These are phyloP conservation scores for Pteropus alecto DNA, from an alignment of 2,113 vertebrate species.

Conservation along the genomic window DNA sequence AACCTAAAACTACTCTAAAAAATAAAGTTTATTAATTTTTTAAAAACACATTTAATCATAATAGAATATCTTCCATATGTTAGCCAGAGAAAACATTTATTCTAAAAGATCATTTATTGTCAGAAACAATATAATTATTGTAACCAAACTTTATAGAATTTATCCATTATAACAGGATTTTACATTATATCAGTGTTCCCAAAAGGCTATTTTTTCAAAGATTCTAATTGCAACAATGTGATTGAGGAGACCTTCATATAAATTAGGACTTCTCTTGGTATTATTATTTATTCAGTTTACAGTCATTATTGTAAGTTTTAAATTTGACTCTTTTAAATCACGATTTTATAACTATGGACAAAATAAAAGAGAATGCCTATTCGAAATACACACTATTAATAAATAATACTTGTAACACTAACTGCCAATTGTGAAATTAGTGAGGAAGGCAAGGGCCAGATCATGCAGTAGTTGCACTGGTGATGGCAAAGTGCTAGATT, in stretches of 20 bases:
- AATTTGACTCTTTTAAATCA: slow-evolving; percentile 9
- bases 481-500: background rate
- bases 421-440: background rate
- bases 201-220: background rate
- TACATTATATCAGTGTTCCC: slow-evolving; percentile 16
- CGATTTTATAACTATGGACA: background rate
- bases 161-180: slow-evolving; percentile 17
- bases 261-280: slow-evolving; percentile 25
- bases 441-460: background rate
- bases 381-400: slow-evolving; percentile 21
- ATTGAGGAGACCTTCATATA: background rate
- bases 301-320: slow-evolving; percentile 22
- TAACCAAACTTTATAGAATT: background rate
- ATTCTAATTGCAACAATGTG: slow-evolving; percentile 23
- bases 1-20: slow-evolving; percentile 25
- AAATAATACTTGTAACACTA: slow-evolving; percentile 7
- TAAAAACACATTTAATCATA: background rate
- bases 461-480: background rate
- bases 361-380: slow-evolving; percentile 5
- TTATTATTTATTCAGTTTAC: slow-evolving; percentile 5
- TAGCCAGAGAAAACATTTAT: background rate
- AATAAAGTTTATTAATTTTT: background rate
- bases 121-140: slow-evolving; percentile 4
- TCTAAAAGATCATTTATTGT: background rate
- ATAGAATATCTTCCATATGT: background rate